Evolutionary conservation across 35 echinoderm and acorn worm genomes (phyloP), one percentile per base, ranked within the genome.

Genomic region (Apostichopus parvimensis): DNA sequence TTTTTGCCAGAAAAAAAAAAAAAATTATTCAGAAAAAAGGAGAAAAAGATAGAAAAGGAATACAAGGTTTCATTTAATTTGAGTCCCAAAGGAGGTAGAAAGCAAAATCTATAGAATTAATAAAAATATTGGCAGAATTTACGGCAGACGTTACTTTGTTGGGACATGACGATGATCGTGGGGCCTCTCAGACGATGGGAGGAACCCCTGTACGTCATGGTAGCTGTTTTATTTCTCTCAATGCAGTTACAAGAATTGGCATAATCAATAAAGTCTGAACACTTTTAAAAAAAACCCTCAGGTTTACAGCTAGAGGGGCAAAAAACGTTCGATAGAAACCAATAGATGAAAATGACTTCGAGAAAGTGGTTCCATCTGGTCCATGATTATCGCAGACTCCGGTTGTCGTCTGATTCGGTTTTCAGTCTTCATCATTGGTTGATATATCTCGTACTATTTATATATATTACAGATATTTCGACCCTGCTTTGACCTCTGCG

Each of bases 31-130:
- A 45, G 34, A 45, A 45, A 45, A 45, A 45, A 45, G 34, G 34
- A 84, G 71, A 75, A 18, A n/a, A 75, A 75, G 15, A 75, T 1
- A 20, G 21, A 21, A 75, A 75, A 75, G 18, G 79, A 60, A 84
- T 84, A 84, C 81, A 84, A 52, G 81, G 34, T 84, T 84, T 84
- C 81, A 84, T 84, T 84, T 59, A 84, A 53, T 84, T 84, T 45
- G 81, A 84, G 81, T 84, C 81, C 81, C 81, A 84, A 6, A 22
- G 54, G 81, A 58, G 81, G 81, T 56, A 55, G n/a, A 22, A 18
- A 22, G 71, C 71, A 75, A 18, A 75, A 75, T 75, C 71, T 75
- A 22, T 22, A 75, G 71, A n/a, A 18, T 75, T 75, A 75, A 75
- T 75, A 18, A 75, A 75, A 75, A 18, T 18, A 13, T 13, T 20